These are phyloP conservation scores for Irena cyanogastra DNA, from an alignment of 2,113 vertebrate genomes.

Conservation along the genomic window DNA sequence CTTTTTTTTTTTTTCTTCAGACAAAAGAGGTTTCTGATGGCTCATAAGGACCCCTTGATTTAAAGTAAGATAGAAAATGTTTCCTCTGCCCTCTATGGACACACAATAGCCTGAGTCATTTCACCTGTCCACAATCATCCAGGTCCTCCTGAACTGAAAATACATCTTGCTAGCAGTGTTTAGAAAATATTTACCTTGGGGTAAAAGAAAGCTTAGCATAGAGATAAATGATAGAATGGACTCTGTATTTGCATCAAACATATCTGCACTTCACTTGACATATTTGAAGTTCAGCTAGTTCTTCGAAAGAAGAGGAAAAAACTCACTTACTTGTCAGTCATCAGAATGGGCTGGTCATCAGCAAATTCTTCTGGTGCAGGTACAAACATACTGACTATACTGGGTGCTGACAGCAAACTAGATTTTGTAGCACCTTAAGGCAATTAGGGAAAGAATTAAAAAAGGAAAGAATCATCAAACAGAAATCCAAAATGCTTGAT, in stretches of 20 bases:
- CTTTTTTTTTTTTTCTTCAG: not conserved
- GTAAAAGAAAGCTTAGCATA: not conserved
- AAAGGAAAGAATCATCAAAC: not conserved
- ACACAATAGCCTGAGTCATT: not conserved
- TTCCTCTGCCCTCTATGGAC: not conserved
- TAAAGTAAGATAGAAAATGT: not conserved
- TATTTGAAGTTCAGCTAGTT: not conserved
- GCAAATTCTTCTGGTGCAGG: slow-evolving; percentile 96
- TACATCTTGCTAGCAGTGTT: not conserved
- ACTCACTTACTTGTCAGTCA: slow-evolving; percentile 89
- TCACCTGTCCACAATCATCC: not conserved
- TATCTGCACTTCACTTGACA: not conserved
- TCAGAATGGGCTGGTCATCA: slow-evolving; percentile 91
- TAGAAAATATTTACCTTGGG: not conserved
- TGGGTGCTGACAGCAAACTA: slow-evolving; percentile 93
- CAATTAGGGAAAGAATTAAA: not conserved
- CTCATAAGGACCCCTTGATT: not conserved
- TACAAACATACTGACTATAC: slow-evolving; percentile 98
- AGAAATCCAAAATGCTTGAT: not conserved
- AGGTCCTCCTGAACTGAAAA: not conserved
- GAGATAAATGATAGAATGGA: not conserved
- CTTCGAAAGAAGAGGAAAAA: not conserved
- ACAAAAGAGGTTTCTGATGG: not conserved
- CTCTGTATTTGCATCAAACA: not conserved
- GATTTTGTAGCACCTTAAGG: slow-evolving; percentile 89